phyloP scores from a whole-genome alignment of 2,797 vertebrate genomes.

The Chromis chromis region DNA sequence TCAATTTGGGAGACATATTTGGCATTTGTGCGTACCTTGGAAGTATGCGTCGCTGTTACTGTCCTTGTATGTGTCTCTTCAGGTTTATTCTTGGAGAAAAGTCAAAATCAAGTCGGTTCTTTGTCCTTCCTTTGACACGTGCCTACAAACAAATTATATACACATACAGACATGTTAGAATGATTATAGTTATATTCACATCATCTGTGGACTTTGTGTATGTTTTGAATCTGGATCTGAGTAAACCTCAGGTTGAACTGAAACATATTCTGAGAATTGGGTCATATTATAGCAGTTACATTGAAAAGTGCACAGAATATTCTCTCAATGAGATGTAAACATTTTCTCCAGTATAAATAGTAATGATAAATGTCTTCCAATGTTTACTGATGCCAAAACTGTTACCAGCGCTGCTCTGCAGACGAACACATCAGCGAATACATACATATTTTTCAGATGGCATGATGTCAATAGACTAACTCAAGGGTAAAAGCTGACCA shows the following conservation, averaged over 20 bases:
- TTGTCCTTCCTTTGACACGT: neutral
- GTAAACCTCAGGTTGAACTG: neutral
- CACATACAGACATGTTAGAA: neutral
- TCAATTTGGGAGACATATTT: too few species aligned
- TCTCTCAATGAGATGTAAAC: too few species aligned
- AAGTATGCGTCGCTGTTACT: neutral
- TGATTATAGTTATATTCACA: too few species aligned
- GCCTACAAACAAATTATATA: neutral
- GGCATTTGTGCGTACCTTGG: too few species aligned
- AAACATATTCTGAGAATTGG: neutral
- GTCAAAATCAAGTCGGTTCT: too few species aligned
- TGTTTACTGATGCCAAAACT: neutral
- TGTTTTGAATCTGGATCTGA: too few species aligned
- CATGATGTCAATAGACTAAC: neutral
- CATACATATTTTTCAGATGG: neutral
- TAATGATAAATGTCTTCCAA: neutral
- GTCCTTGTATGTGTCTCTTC: too few species aligned
- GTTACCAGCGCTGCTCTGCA: neutral
- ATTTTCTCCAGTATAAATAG: neutral
- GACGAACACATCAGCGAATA: neutral
- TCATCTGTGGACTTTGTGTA: too few species aligned
- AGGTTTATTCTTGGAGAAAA: too few species aligned
- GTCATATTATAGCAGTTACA: too few species aligned
- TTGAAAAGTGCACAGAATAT: neutral
- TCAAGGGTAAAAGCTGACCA: neutral